A percentile compares a stretch with the other conserved stretches of the same genome.
phyloP scores from a whole-genome alignment of 2,888 invertebrate species.

The Amphipoea oculea region DNA sequence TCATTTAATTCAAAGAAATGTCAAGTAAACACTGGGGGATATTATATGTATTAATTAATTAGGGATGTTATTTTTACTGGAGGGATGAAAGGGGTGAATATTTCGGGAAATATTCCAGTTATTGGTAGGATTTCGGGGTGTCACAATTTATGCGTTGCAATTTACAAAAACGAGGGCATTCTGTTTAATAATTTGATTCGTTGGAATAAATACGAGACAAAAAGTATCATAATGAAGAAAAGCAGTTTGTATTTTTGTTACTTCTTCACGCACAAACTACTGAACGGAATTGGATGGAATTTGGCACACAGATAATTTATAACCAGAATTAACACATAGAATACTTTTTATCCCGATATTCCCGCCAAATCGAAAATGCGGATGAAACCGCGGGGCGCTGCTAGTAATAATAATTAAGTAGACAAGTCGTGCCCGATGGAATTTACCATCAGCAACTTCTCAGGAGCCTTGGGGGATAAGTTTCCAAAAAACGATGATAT shows the following conservation, averaged over 20 bases:
- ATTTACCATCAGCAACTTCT: not conserved
- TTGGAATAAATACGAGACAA: not conserved
- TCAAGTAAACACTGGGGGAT: slow-evolving; percentile 67
- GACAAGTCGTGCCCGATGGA: not conserved
- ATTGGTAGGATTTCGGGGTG: slow-evolving; percentile 14
- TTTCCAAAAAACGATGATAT: not conserved
- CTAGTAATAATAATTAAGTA: not conserved
- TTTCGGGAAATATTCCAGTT: slow-evolving; percentile 45
- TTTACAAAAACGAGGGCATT: slow-evolving; percentile 1
- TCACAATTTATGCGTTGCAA: slow-evolving; percentile 17
- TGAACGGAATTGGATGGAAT: no score
- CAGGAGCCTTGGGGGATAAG: not conserved
- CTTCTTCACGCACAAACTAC: no score
- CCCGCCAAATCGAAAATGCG: no score
- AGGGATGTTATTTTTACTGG: slow-evolving; percentile 55
- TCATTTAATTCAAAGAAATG: slow-evolving; percentile 79
- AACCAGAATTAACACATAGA: no score
- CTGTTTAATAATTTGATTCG: not conserved
- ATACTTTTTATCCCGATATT: no score
- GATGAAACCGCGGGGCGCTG: no score
- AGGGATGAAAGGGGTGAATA: slow-evolving; percentile 44
- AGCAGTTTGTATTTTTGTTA: no score
- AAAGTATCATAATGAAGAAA: not conserved
- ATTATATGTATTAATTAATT: slow-evolving; percentile 65
- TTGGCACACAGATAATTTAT: no score